Evolutionary conservation across 2,113 vertebrate species (phyloP), one percentile per base, ranked within the genome.

Genomic region (Daboia siamensis): DNA sequence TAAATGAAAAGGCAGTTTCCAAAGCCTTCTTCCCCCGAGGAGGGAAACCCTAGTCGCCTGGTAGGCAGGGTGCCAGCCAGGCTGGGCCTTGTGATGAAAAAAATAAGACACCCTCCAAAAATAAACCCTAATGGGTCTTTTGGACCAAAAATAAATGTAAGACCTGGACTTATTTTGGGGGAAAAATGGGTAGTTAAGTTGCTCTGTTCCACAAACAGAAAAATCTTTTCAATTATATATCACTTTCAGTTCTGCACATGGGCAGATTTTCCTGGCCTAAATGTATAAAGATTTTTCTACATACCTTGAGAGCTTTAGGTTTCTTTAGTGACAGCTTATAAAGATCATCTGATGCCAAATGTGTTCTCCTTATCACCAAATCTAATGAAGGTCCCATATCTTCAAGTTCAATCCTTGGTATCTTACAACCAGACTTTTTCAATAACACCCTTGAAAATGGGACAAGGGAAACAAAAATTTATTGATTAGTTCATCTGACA

Each of bases 371-470:
- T 87, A 99, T 89, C 52, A 98, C 97, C 46, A 99, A 97, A 94
- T 99, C 98, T 93, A 99, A 96, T 0, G 99, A 99, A 0, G 99
- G 99, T 2, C 99, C 99, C 86, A 99, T 99, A 93, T 99, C 99
- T 96, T 99, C 99, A 93, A 99, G 96, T 94, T 99, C 99, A 57
- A 99, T 98, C 84, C 99, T 96, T 0, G 99, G 99, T 3, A 98
- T 99, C 95, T 98, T 98, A 91, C 98, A 99, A 12, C 99, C 99
- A 6, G 99, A 99, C 94, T 99, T 99, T 97, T 99, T 99, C 97
- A 99, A 90, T 93, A 99, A 94, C 91, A 98, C 98, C 95, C 99
- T 99, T 96, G 92, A 93, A 57, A 3, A 74, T 57, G 17, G 59
- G 89, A 89, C 52, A 56, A 15, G 80, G 90, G 57, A 2, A 11